Evolutionary conservation across 1,140 invertebrate species (phyloP), one percentile per base, ranked within the genome.

Genomic region (Drosophila pruinosa): DNA sequence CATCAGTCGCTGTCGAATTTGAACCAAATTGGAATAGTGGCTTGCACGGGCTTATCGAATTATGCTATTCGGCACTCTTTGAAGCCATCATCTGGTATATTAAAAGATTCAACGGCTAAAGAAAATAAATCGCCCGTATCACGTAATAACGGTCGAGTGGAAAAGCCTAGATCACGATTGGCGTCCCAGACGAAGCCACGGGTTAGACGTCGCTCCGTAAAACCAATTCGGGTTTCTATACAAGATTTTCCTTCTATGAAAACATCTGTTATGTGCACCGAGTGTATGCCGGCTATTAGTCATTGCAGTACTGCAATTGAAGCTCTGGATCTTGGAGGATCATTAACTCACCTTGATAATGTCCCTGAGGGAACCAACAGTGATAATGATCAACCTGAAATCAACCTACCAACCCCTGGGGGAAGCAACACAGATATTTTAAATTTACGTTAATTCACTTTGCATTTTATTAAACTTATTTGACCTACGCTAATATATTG

Each of bases 1-100:
- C 12, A 21, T 4, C n/a, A 72, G 2, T 74, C 83, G 1, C 39
- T 89, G 7, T 5, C 8, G 0, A 76, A 74, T 43, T 12, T 89
- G 31, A 48, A 45, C 0, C 6, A n/a, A 2, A 7, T 57, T 12
- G 70, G 74, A 2, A 5, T 78, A 3, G 0, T 79, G 1, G 12
- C n/a, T 5, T 34, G 47, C 1, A 24, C 21, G 1, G 64, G 39
- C 2, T 2, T 0, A 1, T 34, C 52, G 15, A 10, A 28, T 0
- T 74, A 74, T 54, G 54, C 36, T 5, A 15, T 71, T 4, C 14
- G 41, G 1, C 14, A 31, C 3, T 14, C 14, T 1, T 10, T 50
- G 2, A 50, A 12, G 1, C 10, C 39, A 3, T 14, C 39, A 3
- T 14, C 2, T 41, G 7, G 0, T 41, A 7, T 7, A 2, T 39